A percentile compares a stretch with the other conserved stretches of the same genome.
These are phyloP conservation scores for Heterodera filipjevi DNA, from an alignment of 2,888 invertebrate species.

Conservation along the genomic window DNA sequence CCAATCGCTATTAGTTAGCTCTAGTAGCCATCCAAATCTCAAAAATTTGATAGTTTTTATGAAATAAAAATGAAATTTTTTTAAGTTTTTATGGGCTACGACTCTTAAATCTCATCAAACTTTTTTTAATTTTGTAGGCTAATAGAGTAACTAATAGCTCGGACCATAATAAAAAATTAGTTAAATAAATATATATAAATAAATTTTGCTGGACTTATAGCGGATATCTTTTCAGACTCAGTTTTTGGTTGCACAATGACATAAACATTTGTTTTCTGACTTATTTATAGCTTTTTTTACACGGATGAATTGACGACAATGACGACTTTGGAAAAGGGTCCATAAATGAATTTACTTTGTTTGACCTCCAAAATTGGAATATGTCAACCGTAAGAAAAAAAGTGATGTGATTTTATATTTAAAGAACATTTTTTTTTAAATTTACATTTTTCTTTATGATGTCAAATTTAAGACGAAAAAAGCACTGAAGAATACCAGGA, in stretches of 20 bases:
- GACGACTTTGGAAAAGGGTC: neutral
- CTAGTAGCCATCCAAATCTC: too few relatives aligned
- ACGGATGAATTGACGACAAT: neutral
- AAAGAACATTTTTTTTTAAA: too few relatives aligned
- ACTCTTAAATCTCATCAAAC: too few relatives aligned
- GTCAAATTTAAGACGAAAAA: neutral
- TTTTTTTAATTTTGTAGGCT: too few relatives aligned
- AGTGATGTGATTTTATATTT: neutral
- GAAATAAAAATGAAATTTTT: too few relatives aligned
- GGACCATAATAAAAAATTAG: too few relatives aligned
- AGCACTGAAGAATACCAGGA: neutral
- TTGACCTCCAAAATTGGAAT: neutral
- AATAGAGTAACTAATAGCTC: too few relatives aligned
- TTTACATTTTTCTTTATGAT: too few relatives aligned
- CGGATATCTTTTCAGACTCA: neutral
- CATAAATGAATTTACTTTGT: neutral
- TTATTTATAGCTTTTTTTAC: neutral
- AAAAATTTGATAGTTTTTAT: too few relatives aligned
- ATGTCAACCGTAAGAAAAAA: neutral
- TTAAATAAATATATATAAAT: too few relatives aligned
- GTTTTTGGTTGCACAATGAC: neutral
- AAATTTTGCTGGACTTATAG: neutral
- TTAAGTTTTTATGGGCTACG: too few relatives aligned
- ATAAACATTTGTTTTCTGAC: neutral
- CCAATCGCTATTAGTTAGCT: too few relatives aligned